These are phyloP conservation scores for Pseudococcus viburni DNA, from an alignment of 2,888 invertebrate genomes.

Conservation along the genomic window DNA sequence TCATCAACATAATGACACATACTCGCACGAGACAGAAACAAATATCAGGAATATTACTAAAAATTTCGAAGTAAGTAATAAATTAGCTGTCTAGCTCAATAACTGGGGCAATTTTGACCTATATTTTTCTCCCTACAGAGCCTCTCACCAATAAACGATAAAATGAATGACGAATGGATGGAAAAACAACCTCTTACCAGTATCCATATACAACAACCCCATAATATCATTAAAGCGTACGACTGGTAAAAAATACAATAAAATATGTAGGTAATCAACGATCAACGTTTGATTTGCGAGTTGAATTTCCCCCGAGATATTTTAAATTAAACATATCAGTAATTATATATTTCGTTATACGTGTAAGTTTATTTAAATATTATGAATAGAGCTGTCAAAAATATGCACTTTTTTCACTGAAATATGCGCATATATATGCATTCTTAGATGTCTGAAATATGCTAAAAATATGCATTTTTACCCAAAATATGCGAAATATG, in stretches of 20 bases:
- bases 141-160: conserved; percentile 50
- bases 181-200: conserved; percentile 69
- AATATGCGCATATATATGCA: too few relatives aligned
- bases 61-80: conserved; percentile 57
- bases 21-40: neutral
- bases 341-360: conserved; percentile 24
- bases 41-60: conserved; percentile 58
- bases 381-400: too few relatives aligned
- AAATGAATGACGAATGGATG: conserved; percentile 64
- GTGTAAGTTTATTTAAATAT: neutral
- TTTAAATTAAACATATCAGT: conserved; percentile 54
- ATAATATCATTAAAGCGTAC: conserved; percentile 71
- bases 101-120: neutral
- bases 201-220: conserved; percentile 72
- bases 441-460: too few relatives aligned
- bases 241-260: conserved; percentile 70
- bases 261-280: neutral
- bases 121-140: conserved; percentile 36
- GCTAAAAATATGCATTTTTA: too few relatives aligned
- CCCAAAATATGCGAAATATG: too few relatives aligned
- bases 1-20: conserved; percentile 9
- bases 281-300: neutral
- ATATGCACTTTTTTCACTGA: too few relatives aligned
- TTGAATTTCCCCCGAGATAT: conserved; percentile 4
- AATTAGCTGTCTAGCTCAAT: neutral